A percentile compares a stretch with the other conserved stretches of the same genome.
phyloP scores from a whole-genome alignment of 2,797 vertebrate species.

The Sardinella longiceps region DNA sequence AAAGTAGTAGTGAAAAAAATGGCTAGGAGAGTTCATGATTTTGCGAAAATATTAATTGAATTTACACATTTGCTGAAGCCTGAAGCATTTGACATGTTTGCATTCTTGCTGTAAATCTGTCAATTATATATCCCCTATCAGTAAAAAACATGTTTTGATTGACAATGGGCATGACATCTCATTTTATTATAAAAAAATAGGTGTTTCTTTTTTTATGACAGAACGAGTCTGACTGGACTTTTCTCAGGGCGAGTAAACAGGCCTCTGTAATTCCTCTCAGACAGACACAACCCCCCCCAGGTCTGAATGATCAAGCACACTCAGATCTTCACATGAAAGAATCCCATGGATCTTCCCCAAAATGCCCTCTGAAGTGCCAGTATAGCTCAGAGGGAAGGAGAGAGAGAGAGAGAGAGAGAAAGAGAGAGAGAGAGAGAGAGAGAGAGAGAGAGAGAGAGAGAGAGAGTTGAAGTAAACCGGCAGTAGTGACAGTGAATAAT shows the following conservation, averaged over 20 bases:
- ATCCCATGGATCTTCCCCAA: slow-evolving; percentile 63
- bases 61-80: too few relatives aligned
- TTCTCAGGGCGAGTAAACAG: slow-evolving; percentile 64
- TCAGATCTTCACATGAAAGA: slow-evolving; percentile 78
- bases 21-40: too few relatives aligned
- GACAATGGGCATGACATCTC: background rate
- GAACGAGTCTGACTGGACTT: background rate
- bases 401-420: slow-evolving; percentile 13
- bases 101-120: too few relatives aligned
- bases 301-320: slow-evolving; percentile 71
- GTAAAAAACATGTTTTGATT: background rate
- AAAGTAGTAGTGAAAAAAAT: too few relatives aligned
- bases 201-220: background rate
- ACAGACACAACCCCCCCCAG: slow-evolving; percentile 61
- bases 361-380: slow-evolving; percentile 67
- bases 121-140: too few relatives aligned
- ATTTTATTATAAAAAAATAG: background rate
- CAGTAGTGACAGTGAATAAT: background rate
- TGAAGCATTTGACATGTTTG: too few relatives aligned
- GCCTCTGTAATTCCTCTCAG: slow-evolving; percentile 28
- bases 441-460: slow-evolving; percentile 24
- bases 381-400: slow-evolving; percentile 57
- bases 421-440: slow-evolving; percentile 26
- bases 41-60: too few relatives aligned
- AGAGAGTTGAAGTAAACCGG: background rate